Evolutionary conservation across 2,797 vertebrate species (phyloP).

Genomic region (Anguilla obscura): DNA sequence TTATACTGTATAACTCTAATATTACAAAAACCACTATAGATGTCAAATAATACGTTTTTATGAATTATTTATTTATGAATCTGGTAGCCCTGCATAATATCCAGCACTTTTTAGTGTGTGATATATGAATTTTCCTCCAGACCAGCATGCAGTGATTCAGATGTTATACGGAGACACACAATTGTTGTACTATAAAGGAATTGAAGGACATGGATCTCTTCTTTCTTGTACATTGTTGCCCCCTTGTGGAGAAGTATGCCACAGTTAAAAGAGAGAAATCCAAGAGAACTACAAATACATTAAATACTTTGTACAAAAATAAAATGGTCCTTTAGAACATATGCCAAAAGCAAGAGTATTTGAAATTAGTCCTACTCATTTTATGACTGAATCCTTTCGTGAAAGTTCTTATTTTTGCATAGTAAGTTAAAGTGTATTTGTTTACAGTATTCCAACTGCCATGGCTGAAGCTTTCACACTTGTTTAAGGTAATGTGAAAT

Average conservation of each 20-base stretch:
- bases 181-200: background rate
- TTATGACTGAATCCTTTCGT: background rate
- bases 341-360: background rate
- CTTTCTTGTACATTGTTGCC: conserved; percentile 23
- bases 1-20: background rate
- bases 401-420: background rate
- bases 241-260: conserved; percentile 24
- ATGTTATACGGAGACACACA: background rate
- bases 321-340: background rate
- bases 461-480: background rate
- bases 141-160: background rate
- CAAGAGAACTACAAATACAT: background rate
- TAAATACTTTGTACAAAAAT: background rate
- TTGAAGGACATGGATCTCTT: background rate
- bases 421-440: background rate
- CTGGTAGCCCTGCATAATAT: background rate
- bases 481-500: background rate
- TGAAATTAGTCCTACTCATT: background rate
- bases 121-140: background rate
- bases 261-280: background rate
- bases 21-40: background rate
- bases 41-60: background rate
- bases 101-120: background rate
- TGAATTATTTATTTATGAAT: background rate
- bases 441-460: background rate